Evolutionary conservation across 2,888 invertebrate species (phyloP), one percentile per base, ranked within the genome.

Genomic region (Ferrisia virgata): DNA sequence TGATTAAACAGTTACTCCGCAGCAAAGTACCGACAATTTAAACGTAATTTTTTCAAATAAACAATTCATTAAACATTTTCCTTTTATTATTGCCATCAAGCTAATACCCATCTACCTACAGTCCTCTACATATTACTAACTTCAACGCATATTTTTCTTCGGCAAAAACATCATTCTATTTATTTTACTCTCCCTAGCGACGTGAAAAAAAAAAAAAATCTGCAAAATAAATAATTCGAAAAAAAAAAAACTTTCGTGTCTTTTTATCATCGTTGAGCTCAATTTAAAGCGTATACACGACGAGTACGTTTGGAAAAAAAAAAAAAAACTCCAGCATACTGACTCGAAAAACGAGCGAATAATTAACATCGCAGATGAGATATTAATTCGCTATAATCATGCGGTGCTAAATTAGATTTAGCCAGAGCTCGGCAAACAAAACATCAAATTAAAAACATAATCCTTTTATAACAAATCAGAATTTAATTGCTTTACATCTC

Each of bases 401-500:
- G 64, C 64, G 64, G 64, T 64, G 64, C 64, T 25, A 64, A 64
- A 64, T 64, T 64, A 64, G 64, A 28, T 64, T 64, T 64, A 64
- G 15, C 64, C 64, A 64, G 28, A 28, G 64, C 28, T 64, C 64
- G 64, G 64, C 28, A 64, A 64, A 64, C 64, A 64, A 64, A 64
- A 64, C 64, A 64, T 64, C 64, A 64, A 64, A 64, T 64, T 64
- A 64, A 64, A 64, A 64, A 64, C 64, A 15, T 64, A 28, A 64
- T 64, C 64, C 64, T 64, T 58, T 64, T 64, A 64, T 28, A 64
- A 64, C 64, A 64, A 64, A 64, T 64, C 64, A 64, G 64, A 64
- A 28, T 64, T 64, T 64, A 64, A 64, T 64, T 64, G 64, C 28
- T 64, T 28, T 64, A 58, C 64, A 64, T 64, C 64, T 64, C 28